A percentile compares a stretch with the other conserved stretches of the same genome.
Evolutionary conservation across 2,888 invertebrate genomes (phyloP).

Genomic region (Ormyrus rosae): DNA sequence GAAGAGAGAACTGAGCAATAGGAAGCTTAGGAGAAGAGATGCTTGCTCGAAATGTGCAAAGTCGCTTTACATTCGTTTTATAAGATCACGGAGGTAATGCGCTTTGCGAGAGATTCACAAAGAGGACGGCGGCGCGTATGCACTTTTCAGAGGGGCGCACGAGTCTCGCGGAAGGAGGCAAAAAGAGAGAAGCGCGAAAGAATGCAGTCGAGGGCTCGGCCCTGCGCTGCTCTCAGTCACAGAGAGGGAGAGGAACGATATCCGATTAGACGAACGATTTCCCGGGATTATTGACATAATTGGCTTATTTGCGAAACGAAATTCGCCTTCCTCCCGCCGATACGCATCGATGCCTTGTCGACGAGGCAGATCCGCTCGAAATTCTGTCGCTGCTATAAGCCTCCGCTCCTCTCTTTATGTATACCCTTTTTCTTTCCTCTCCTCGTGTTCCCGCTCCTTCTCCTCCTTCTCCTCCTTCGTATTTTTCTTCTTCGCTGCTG

Average conservation of each 20-base stretch:
- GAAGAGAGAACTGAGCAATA: no score
- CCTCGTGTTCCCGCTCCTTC: not conserved
- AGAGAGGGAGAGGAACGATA: slow-evolving; percentile 43
- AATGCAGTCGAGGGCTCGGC: slow-evolving; percentile 12
- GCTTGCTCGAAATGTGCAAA: no score
- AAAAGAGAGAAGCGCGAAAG: slow-evolving; percentile 12
- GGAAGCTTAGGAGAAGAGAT: no score
- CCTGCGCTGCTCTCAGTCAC: slow-evolving; percentile 3
- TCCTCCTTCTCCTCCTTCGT: not conserved
- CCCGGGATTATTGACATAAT: slow-evolving; percentile 61
- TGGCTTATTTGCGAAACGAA: slow-evolving; percentile 59
- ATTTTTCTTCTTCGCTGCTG: not conserved
- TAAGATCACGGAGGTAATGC: no score
- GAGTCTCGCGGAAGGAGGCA: no score
- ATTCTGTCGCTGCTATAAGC: slow-evolving; percentile 52
- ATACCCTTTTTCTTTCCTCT: slow-evolving; percentile 1
- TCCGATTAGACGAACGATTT: slow-evolving; percentile 63
- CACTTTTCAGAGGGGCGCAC: no score
- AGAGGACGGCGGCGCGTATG: no score
- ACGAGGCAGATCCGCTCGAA: slow-evolving; percentile 57
- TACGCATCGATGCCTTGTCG: slow-evolving; percentile 63
- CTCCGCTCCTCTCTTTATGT: slow-evolving; percentile 5
- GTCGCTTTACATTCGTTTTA: no score
- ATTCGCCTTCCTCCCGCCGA: slow-evolving; percentile 57
- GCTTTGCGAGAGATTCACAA: no score